These are phyloP conservation scores for Spodoptera littoralis DNA, from an alignment of 2,888 invertebrate genomes.

Conservation along the genomic window DNA sequence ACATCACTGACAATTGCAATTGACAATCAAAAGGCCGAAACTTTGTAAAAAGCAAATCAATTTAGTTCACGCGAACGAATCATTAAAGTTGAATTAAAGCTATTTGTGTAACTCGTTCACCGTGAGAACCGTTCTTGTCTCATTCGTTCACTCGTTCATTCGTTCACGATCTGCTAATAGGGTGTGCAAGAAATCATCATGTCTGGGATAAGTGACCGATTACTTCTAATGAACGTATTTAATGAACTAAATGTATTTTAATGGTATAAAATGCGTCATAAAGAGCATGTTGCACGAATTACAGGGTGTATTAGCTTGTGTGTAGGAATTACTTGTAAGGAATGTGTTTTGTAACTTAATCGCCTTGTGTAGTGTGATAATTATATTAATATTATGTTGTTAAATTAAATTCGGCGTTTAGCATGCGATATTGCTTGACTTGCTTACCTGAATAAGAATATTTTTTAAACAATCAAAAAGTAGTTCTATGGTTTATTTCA, in stretches of 20 bases:
- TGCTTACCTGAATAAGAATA: no score
- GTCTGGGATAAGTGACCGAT: conserved; percentile 49
- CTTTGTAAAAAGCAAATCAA: conserved; percentile 82
- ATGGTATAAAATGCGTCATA: conserved; percentile 21
- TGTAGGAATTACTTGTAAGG: conserved; percentile 15
- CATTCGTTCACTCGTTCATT: conserved; percentile 70
- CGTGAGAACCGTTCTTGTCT: conserved; percentile 80
- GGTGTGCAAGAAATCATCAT: conserved; percentile 54
- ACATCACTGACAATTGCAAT: conserved; percentile 46
- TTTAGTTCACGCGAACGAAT: conserved; percentile 86
- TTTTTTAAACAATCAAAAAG: no score
- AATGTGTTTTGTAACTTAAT: neutral
- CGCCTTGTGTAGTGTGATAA: neutral
- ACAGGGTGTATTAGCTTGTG: neutral
- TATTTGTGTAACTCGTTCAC: conserved; percentile 74
- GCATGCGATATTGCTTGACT: no score
- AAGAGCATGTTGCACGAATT: conserved; percentile 7
- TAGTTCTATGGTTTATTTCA: no score
- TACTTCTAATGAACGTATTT: conserved; percentile 32
- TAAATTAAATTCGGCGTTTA: no score
- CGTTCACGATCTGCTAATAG: conserved; percentile 75
- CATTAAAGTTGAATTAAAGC: conserved; percentile 86
- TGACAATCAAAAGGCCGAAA: conserved; percentile 54
- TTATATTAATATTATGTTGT: no score
- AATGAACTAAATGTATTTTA: conserved; percentile 24